Conservation (phyloP, 2,888 invertebrate species). For the Taphrorychus bicolor region DNA sequence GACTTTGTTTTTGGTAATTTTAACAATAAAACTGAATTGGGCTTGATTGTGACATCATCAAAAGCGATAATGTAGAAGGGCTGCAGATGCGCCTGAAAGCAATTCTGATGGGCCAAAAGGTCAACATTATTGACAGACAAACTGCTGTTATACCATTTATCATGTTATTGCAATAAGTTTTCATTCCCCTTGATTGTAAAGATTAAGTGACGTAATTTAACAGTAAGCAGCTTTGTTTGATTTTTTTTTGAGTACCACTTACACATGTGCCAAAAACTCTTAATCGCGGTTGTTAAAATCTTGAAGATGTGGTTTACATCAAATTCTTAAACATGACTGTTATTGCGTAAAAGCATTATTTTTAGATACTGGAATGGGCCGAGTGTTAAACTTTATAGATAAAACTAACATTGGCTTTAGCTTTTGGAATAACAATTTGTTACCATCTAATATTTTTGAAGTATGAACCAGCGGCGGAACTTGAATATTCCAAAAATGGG, state of each 20-base stretch:
- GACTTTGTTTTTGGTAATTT: too few relatives aligned
- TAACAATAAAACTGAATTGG: not conserved
- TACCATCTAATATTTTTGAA: not conserved
- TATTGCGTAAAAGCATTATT: conserved; percentile 5
- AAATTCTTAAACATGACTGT: not conserved
- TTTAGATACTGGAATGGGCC: not conserved
- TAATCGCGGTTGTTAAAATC: not conserved
- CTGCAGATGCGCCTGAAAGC: not conserved
- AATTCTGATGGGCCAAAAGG: not conserved
- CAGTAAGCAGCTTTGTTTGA: too few relatives aligned
- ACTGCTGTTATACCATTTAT: not conserved
- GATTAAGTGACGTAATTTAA: too few relatives aligned
- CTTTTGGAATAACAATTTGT: not conserved
- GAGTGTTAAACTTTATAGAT: not conserved
- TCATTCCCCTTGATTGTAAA: too few relatives aligned
- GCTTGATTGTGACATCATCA: not conserved
- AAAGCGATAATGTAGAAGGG: not conserved
- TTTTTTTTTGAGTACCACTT: too few relatives aligned
- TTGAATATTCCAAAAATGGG: too few relatives aligned
- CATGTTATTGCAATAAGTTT: not conserved
- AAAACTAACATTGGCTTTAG: not conserved
- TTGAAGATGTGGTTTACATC: not conserved
- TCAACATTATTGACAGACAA: not conserved
- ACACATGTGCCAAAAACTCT: not conserved
- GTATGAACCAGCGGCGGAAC: not conserved